Percentiles rank a stretch among this genome's conserved stretches.
Conservation (phyloP, 2,113 vertebrate genomes). For the Dicerorhinus sumatrensis region DNA sequence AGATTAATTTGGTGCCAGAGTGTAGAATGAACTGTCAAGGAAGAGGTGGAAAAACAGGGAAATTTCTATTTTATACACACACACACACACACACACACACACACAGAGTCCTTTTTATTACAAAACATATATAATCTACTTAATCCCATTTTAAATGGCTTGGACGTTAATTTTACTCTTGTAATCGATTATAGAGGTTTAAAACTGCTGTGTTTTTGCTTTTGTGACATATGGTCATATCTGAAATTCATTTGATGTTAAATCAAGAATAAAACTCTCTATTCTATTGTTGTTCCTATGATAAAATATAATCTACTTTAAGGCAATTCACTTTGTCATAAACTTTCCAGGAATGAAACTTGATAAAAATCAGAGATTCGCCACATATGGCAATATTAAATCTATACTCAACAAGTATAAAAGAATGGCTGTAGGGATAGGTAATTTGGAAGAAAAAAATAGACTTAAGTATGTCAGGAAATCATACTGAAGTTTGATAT, state of each 20-base stretch:
- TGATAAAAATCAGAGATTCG: slow-evolving; percentile 58
- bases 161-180: slow-evolving; percentile 18
- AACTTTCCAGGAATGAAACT: slow-evolving; percentile 31
- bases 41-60: neutral
- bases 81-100: neutral
- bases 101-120: neutral
- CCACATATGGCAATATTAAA: slow-evolving; percentile 52
- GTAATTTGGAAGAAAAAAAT: neutral
- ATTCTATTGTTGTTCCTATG: neutral
- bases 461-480: neutral
- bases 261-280: slow-evolving; percentile 52
- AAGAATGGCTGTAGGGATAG: neutral
- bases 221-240: neutral
- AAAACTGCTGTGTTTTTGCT: slow-evolving; percentile 41
- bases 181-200: neutral
- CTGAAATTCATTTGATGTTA: slow-evolving; percentile 26
- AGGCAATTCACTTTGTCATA: slow-evolving; percentile 42
- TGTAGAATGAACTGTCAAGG: neutral
- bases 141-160: neutral
- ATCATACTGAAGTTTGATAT: neutral
- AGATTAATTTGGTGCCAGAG: neutral
- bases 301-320: slow-evolving; percentile 32
- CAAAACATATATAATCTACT: neutral
- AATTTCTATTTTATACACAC: neutral
- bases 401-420: slow-evolving; percentile 38